Evolutionary conservation across 2,797 vertebrate genomes (phyloP).

Genomic region (Syndactyla subalaris): DNA sequence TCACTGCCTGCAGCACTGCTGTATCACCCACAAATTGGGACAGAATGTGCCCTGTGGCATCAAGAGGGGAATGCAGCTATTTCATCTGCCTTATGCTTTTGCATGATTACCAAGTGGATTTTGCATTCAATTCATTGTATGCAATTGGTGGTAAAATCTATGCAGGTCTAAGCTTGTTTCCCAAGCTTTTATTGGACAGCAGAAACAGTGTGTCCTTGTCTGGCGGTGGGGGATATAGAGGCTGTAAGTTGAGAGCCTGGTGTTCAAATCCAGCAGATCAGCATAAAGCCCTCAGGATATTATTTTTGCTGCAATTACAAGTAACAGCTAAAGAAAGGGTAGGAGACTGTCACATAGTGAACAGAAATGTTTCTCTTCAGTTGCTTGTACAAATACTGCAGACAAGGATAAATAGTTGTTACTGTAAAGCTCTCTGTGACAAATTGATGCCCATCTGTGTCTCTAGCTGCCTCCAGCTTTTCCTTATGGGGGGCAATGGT

Average conservation of each 20-base stretch:
- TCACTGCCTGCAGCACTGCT: background rate
- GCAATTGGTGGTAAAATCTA: constrained; percentile 12
- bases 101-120: background rate
- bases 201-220: background rate
- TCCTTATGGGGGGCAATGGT: background rate
- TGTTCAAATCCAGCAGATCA: constrained; percentile 34
- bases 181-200: background rate
- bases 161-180: background rate
- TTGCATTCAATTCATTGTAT: background rate
- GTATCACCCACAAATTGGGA: background rate
- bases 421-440: background rate
- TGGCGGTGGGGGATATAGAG: background rate
- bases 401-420: background rate
- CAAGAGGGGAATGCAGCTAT: accelerated
- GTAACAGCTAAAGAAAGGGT: background rate
- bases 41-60: background rate
- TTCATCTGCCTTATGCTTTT: background rate
- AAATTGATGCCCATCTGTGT: constrained; percentile 3
- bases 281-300: constrained; percentile 38
- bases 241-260: background rate
- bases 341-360: background rate
- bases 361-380: background rate
- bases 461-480: background rate
- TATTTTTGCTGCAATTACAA: constrained; percentile 39
- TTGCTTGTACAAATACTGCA: background rate